These are phyloP conservation scores for Rhagoletis zephyria DNA, from an alignment of 1,140 invertebrate species.

Conservation along the genomic window DNA sequence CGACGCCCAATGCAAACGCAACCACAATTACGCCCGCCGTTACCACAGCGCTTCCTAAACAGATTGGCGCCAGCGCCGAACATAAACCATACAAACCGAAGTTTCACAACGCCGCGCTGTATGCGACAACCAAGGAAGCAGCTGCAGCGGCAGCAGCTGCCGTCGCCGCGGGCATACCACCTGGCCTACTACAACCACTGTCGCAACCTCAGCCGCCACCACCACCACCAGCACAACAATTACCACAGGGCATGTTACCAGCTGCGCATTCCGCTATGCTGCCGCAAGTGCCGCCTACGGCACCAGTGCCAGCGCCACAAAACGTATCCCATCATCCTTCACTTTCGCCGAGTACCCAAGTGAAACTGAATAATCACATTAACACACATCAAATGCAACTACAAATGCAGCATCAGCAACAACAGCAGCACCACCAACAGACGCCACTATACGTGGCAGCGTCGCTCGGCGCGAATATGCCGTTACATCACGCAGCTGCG, in stretches of 20 bases:
- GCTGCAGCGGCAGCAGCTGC: constrained; percentile 57
- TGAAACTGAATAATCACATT: constrained; percentile 70
- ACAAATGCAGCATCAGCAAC: constrained; percentile 67
- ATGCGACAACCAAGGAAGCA: constrained; percentile 66
- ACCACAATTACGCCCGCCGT: constrained; percentile 58
- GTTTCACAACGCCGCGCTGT: constrained; percentile 80
- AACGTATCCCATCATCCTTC: constrained; percentile 62
- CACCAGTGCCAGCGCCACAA: constrained; percentile 41
- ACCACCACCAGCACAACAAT: constrained; percentile 40
- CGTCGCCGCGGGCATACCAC: constrained; percentile 1
- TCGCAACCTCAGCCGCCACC: constrained; percentile 60
- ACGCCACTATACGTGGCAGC: constrained; percentile 42
- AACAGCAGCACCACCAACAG: constrained; percentile 66
- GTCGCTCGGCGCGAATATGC: constrained; percentile 16
- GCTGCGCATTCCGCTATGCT: constrained; percentile 31
- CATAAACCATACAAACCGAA: constrained; percentile 82
- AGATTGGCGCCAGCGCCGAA: constrained; percentile 61
- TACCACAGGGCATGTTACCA: constrained; percentile 74
- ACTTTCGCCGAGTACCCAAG: constrained; percentile 67
- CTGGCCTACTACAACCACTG: neutral
- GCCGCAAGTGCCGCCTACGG: constrained; percentile 51
- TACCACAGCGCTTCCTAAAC: constrained; percentile 61
- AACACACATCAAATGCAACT: constrained; percentile 69
- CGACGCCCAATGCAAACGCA: constrained; percentile 56
- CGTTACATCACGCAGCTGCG: neutral